A percentile compares a stretch with the other conserved stretches of the same genome.
phyloP scores from a whole-genome alignment of 2,888 invertebrate genomes.

The Rhyacophila evoluta region DNA sequence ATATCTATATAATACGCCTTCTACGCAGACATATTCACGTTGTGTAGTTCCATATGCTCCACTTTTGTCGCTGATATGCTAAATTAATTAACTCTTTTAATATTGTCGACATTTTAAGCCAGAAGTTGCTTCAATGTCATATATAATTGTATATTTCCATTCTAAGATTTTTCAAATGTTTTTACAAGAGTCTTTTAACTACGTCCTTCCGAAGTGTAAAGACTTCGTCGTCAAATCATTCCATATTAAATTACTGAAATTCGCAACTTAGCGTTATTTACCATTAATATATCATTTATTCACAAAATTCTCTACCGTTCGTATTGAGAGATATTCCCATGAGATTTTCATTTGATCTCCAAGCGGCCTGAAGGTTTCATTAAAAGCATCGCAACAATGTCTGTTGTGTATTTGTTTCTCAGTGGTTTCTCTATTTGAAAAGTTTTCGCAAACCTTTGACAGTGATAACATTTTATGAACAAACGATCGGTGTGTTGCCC shows the following conservation, averaged over 20 bases:
- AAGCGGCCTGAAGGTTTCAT: background rate
- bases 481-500: background rate
- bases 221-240: background rate
- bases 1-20: too few species aligned
- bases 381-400: background rate
- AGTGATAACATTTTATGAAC: background rate
- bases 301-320: background rate
- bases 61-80: too few species aligned
- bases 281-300: background rate
- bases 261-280: background rate
- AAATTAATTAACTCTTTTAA: too few species aligned
- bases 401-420: background rate
- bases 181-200: too few species aligned
- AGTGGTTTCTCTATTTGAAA: constrained; percentile 16
- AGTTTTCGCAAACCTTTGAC: background rate
- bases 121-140: too few species aligned
- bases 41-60: too few species aligned
- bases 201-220: too few species aligned
- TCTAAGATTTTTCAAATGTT: too few species aligned
- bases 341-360: background rate
- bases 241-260: background rate
- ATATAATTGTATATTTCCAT: too few species aligned
- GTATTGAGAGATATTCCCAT: background rate
- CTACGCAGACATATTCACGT: too few species aligned
- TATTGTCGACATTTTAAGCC: too few species aligned